phyloP scores from a whole-genome alignment of 2,888 invertebrate genomes.

The Opisthograptis luteolata region DNA sequence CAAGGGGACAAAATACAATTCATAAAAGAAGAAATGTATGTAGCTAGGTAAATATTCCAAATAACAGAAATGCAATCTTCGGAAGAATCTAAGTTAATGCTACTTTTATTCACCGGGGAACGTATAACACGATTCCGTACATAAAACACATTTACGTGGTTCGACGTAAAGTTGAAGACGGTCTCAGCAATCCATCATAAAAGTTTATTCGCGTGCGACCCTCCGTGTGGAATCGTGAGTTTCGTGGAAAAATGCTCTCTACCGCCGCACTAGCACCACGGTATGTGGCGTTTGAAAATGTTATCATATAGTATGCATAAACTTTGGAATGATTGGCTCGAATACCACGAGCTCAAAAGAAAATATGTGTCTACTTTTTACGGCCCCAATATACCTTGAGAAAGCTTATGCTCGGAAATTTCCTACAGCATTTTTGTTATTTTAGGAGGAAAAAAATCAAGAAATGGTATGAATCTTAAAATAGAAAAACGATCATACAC shows the following conservation, averaged over 20 bases:
- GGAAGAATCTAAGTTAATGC: conserved; percentile 11
- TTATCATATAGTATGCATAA: too few relatives aligned
- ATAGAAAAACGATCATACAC: neutral
- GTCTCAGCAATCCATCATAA: conserved; percentile 36
- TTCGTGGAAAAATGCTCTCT: conserved; percentile 33
- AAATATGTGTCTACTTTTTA: too few relatives aligned
- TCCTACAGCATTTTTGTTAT: neutral
- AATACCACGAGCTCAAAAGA: too few relatives aligned
- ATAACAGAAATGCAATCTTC: conserved; percentile 3
- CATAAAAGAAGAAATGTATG: neutral
- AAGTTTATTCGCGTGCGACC: conserved; percentile 36
- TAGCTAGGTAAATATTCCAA: too few relatives aligned
- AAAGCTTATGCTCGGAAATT: neutral
- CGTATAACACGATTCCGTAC: conserved; percentile 18
- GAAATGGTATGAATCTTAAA: neutral
- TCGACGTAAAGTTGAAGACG: conserved; percentile 32
- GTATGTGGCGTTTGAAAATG: conserved; percentile 9
- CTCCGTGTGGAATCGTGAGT: conserved; percentile 28
- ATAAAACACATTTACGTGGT: conserved; percentile 28
- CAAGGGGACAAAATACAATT: too few relatives aligned
- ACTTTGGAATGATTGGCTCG: too few relatives aligned
- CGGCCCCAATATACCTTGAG: conserved; percentile 17
- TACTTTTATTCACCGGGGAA: conserved; percentile 12
- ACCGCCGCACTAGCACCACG: neutral
- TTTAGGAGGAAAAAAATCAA: conserved; percentile 1